Evolutionary conservation across 2,113 vertebrate species (phyloP), one percentile per base, ranked within the genome.

Genomic region (Neogobius melanostomus): DNA sequence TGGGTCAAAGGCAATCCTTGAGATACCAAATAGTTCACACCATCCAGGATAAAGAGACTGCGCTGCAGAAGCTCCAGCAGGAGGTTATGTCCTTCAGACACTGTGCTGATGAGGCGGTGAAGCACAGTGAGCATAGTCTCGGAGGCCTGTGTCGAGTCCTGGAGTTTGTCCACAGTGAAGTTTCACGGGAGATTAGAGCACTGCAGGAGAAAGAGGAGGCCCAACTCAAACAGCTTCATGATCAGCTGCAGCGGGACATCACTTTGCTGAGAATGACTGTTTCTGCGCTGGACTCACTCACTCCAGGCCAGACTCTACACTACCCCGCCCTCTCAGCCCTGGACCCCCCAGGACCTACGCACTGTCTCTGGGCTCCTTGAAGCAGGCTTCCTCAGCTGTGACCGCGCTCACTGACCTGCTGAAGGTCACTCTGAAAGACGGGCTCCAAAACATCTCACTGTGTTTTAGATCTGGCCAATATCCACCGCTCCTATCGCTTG

Each of bases 31-130:
- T 61, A 14, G 6, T 61, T 12, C 14, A n/a, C 42, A 61, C 2
- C 14, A 61, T 61, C 15, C 42, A 44, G 8, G 59, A 44, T 12
- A 61, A 14, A 61, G 59, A 44, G 42, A 8, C 7, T 16, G 59
- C 42, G 28, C 57, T 42, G 57, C 11, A 60, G 57, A 60, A 14
- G 36, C 57, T 60, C 12, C 57, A 60, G 14, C 57, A 60, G 36
- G 57, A 42, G 12, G 57, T 7, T 12, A 6, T n/a, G 36, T 6
- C 57, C 14, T 12, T 60, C 1, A 43, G 28, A 11, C 57, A 11
- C 14, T n/a, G 11, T 44, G 57, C 57, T 60, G 57, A 60, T 6
- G 36, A 43, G 8, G 36, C 14, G 8, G 36, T 60, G 36, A 60
- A n/a, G 12, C 57, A 60, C 57, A 60, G 57, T 60, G 57, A 60